phyloP scores from a whole-genome alignment of 2,888 invertebrate genomes.

The Platynereis dumerilii region DNA sequence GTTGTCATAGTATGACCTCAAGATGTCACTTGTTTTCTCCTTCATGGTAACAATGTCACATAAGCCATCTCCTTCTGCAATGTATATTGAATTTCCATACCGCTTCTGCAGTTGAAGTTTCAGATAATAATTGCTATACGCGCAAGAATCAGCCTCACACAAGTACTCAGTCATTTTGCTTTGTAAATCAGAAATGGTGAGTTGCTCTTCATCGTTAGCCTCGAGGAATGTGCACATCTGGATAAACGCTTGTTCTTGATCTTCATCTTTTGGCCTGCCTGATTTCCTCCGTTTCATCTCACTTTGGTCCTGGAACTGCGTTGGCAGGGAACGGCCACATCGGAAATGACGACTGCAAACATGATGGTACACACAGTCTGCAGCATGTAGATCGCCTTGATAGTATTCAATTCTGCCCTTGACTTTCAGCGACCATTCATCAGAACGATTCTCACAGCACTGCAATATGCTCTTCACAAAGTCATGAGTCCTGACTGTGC shows the following conservation, averaged over 20 bases:
- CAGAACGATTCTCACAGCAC: constrained; percentile 11
- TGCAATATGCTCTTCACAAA: constrained; percentile 3
- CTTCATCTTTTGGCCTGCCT: constrained; percentile 12
- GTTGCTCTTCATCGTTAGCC: constrained; percentile 24
- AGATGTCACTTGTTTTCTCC: constrained; percentile 30
- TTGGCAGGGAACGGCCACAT: constrained; percentile 3
- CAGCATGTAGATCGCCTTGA: constrained; percentile 16
- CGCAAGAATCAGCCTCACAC: constrained; percentile 1
- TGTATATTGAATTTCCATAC: constrained; percentile 36
- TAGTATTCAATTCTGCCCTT: constrained; percentile 18
- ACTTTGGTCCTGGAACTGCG: background rate
- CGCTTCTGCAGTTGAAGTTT: constrained; percentile 34
- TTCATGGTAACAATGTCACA: constrained; percentile 36
- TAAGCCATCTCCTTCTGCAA: constrained; percentile 36
- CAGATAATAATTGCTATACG: constrained; percentile 30
- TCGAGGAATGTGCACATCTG: constrained; percentile 17
- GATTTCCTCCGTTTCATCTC: constrained; percentile 1
- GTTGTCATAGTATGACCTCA: constrained; percentile 28
- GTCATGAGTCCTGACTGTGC: background rate
- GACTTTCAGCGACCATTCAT: constrained; percentile 14
- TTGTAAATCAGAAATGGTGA: constrained; percentile 13
- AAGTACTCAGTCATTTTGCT: constrained; percentile 10
- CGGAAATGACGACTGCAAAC: constrained; percentile 11
- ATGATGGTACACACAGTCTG: constrained; percentile 18
- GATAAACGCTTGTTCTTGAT: constrained; percentile 19